These are phyloP conservation scores for Sycon ciliatum DNA, from an alignment of 37 sponge, comb jelly and placozoan genomes.

Conservation along the genomic window DNA sequence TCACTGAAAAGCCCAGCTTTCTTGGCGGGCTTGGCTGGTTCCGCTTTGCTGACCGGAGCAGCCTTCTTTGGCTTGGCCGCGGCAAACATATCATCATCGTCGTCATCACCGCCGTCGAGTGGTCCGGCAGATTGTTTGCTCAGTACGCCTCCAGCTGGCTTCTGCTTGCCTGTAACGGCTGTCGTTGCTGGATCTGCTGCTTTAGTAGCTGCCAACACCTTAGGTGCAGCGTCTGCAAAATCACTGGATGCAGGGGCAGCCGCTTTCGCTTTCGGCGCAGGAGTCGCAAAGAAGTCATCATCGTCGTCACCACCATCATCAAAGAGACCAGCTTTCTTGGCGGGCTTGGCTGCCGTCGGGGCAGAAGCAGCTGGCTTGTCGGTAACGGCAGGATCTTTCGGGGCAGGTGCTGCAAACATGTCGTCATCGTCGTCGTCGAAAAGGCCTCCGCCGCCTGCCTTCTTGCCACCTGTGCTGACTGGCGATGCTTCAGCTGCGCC, in stretches of 20 bases:
- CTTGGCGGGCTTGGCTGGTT: not conserved
- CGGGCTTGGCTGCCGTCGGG: not conserved
- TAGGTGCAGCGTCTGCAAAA: no score
- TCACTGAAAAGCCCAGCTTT: conserved; percentile 39
- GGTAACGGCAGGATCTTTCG: not conserved
- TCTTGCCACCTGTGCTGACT: not conserved
- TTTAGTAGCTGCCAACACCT: no score
- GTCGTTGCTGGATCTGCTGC: no score
- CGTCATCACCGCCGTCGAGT: conserved; percentile 12
- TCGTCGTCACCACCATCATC: conserved; percentile 25
- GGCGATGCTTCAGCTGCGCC: not conserved
- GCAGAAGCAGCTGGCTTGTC: not conserved
- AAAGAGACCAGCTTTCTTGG: conserved; percentile 10
- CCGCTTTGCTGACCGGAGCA: no score
- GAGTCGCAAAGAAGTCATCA: not conserved
- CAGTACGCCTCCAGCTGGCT: conserved; percentile 76
- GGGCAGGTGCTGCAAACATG: not conserved
- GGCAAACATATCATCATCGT: not conserved
- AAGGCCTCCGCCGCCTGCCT: conserved; percentile 10
- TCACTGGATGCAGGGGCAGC: no score
- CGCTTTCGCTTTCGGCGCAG: not conserved
- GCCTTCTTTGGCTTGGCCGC: no score
- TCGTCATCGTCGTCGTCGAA: conserved; percentile 19
- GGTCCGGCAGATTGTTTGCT: not conserved
- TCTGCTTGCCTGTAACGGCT: conserved; percentile 29